These are phyloP conservation scores for Holocentrus rufus DNA, from an alignment of 2,797 vertebrate species.

Conservation along the genomic window DNA sequence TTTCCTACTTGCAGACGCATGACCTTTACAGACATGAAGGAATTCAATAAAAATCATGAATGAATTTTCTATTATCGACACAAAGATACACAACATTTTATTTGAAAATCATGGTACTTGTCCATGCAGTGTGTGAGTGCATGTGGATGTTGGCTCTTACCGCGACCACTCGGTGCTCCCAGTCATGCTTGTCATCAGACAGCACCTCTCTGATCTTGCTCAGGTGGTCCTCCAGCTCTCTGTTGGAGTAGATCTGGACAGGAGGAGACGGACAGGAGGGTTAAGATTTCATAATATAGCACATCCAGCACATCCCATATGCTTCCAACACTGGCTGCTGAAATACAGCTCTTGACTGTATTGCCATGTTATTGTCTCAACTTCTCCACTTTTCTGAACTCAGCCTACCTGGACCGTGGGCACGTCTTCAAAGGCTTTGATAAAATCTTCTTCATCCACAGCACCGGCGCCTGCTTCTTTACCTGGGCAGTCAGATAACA, in stretches of 20 bases:
- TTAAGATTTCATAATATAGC: background rate
- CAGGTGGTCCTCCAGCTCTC: constrained; percentile 95
- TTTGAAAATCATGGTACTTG: too few species aligned
- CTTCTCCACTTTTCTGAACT: background rate
- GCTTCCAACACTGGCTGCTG: too few species aligned
- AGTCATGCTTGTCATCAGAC: constrained; percentile 97
- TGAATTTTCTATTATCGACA: too few species aligned
- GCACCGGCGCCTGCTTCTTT: constrained; percentile 95
- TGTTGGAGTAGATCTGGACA: constrained; percentile 92
- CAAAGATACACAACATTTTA: too few species aligned
- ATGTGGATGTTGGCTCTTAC: constrained; percentile 80
- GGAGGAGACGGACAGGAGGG: background rate
- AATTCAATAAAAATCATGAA: too few species aligned
- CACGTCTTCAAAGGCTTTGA: constrained; percentile 95
- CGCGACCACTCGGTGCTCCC: constrained; percentile 94
- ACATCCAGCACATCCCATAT: too few species aligned
- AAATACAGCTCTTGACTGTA: too few species aligned
- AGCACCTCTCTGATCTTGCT: constrained; percentile 94
- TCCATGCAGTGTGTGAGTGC: background rate
- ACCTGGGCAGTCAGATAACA: constrained; percentile 46
- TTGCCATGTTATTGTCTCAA: too few species aligned
- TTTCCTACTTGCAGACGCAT: too few species aligned
- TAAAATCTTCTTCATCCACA: constrained; percentile 97
- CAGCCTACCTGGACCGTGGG: constrained; percentile 87
- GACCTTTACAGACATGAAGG: too few species aligned